Base-by-base conservation (phyloP, 2,113 vertebrate genomes). In the Ictalurus punctatus region DNA sequence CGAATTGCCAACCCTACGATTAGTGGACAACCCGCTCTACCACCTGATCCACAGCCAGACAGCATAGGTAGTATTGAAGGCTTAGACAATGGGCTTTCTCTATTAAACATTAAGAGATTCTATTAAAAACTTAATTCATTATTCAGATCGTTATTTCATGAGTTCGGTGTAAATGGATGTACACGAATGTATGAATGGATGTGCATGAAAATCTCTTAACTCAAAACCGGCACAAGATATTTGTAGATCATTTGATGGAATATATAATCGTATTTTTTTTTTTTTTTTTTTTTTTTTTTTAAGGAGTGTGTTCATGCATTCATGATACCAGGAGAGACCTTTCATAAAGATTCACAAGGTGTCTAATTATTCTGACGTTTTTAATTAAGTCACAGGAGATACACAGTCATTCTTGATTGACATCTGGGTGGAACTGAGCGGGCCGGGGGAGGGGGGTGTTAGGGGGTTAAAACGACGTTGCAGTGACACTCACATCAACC, bases 371-470 rank as follows among this genome's bases (percentile, higher is more conserved):
- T n/a, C 67, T 54, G 52, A 69, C 80, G 61, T 63, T 59, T 84
- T 73, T 88, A 91, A 88, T 92, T 85, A 89, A 78, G 83, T 83
- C 73, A 86, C 67, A 67, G 67, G 67, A 78, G 86, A 85, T 61
- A 14, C 9, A 27, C 23, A 56, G 19, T 58, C 44, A 5, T 6
- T 69, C n/a, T 52, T 90, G 90, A 93, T 80, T 92, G 93, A 90
- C 92, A 91, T 83, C 78, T 90, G 90, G 74, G 76, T 89, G 90
- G 86, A 86, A 83, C 92, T 86, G 84, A 19, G 1, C 37, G 48
- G 34, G 19, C 2, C 80, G 90, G 48, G 90, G 87, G 87, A 25
- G 65, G 86, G 61, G 86, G 82, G 82, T 17, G 80, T 79, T 81
- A 17, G 34, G n/a, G 27, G 23, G 71, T 59, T 19, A 86, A 25